These are phyloP conservation scores for Ptychadena robeensis DNA, from an alignment of 2,797 vertebrate genomes.

Conservation along the genomic window DNA sequence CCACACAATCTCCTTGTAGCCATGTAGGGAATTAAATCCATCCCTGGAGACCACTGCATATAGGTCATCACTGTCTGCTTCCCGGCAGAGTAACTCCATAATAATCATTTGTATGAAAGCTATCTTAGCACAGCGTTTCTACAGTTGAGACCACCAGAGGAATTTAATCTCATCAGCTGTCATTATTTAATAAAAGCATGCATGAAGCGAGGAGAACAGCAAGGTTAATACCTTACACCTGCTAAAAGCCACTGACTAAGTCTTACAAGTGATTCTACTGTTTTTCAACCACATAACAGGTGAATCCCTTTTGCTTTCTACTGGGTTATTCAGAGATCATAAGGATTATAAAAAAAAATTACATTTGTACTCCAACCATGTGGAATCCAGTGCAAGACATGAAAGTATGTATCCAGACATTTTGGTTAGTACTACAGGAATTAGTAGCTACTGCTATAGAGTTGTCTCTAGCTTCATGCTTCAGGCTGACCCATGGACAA, in stretches of 20 bases:
- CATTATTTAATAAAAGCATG: slow-evolving; percentile 34
- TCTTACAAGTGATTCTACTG: background rate
- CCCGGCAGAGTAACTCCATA: background rate
- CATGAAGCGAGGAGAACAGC: background rate
- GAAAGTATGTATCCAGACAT: background rate
- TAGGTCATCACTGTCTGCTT: background rate
- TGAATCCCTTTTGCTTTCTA: background rate
- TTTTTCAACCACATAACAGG: slow-evolving; percentile 7
- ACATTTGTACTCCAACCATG: background rate
- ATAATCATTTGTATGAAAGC: slow-evolving; percentile 23
- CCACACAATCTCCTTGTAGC: background rate
- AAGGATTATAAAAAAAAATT: background rate
- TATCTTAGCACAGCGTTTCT: background rate
- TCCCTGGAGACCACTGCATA: background rate
- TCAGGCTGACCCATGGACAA: too few species aligned
- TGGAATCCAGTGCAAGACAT: background rate
- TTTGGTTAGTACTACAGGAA: background rate
- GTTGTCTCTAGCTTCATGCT: too few species aligned
- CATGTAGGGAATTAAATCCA: slow-evolving; percentile 17
- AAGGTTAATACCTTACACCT: slow-evolving; percentile 19
- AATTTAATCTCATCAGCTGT: slow-evolving; percentile 35
- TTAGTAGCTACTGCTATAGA: too few species aligned
- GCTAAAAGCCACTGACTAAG: background rate
- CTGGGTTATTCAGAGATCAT: background rate
- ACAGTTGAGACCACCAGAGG: slow-evolving; percentile 17